Evolutionary conservation across 2,797 vertebrate genomes (phyloP).

Genomic region (Catharus ustulatus): DNA sequence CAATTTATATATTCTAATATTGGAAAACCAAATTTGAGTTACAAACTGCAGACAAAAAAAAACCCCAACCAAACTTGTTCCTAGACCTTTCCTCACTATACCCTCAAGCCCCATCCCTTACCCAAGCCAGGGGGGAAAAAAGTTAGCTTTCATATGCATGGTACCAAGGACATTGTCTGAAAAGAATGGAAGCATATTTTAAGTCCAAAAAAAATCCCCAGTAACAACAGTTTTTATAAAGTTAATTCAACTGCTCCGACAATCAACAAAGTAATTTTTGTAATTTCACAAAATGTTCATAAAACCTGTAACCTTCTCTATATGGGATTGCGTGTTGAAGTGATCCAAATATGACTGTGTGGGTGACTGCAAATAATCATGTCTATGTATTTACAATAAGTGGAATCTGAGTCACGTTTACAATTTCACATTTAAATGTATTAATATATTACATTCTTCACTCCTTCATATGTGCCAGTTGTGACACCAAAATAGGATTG

Average conservation of each 20-base stretch:
- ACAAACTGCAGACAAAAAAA: neutral
- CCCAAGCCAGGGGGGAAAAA: accelerated
- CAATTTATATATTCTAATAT: neutral
- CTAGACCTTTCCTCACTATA: neutral
- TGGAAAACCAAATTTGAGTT: neutral
- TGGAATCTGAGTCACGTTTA: neutral
- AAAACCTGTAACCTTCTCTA: neutral
- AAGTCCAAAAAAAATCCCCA: neutral
- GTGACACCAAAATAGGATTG: neutral
- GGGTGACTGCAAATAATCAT: neutral
- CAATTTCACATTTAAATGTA: neutral
- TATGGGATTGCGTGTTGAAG: neutral
- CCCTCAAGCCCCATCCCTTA: neutral
- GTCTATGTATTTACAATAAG: neutral
- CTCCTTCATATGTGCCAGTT: neutral
- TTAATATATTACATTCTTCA: neutral
- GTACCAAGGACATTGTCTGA: neutral
- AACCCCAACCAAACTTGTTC: neutral
- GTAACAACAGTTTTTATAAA: neutral
- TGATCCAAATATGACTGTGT: neutral
- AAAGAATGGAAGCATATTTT: neutral
- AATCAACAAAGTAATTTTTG: neutral
- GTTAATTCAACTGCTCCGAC: neutral
- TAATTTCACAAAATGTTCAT: neutral
- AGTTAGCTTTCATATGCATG: neutral